Conservation (phyloP, 2,888 invertebrate species). For the Seladonia tumulorum region DNA sequence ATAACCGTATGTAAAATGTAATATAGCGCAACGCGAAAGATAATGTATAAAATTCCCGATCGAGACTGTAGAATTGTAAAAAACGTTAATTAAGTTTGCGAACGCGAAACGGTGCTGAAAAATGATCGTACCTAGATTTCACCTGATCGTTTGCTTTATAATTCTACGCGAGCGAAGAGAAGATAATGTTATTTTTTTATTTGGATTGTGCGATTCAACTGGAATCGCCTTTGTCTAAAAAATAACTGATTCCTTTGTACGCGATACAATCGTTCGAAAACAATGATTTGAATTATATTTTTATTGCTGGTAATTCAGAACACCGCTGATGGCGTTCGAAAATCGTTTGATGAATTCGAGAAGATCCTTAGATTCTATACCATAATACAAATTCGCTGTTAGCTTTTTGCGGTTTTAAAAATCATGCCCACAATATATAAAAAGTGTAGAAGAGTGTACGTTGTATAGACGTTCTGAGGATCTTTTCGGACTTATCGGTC, state of each 20-base stretch:
- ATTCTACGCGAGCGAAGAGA: constrained; percentile 23
- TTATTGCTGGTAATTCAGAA: background rate
- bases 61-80: constrained; percentile 36
- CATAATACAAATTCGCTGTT: background rate
- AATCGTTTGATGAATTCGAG: background rate
- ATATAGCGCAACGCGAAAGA: constrained; percentile 24
- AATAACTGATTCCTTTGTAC: background rate
- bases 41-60: constrained; percentile 21
- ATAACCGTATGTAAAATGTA: constrained; percentile 44
- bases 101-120: constrained; percentile 38
- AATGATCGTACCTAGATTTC: constrained; percentile 4
- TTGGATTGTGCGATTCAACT: constrained; percentile 8
- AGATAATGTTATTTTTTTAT: constrained; percentile 25
- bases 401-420: background rate
- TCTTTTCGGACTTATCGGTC: background rate
- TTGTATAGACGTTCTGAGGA: background rate
- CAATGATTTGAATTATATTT: background rate
- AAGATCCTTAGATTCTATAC: background rate
- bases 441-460: background rate
- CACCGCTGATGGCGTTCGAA: constrained; percentile 2
- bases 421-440: background rate
- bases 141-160: background rate
- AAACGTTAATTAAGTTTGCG: constrained; percentile 15
- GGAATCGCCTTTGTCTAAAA: constrained; percentile 19
- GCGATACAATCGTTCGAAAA: background rate